Base-by-base conservation (phyloP, 2,797 vertebrate species). In the Sebastes matsubarae region DNA sequence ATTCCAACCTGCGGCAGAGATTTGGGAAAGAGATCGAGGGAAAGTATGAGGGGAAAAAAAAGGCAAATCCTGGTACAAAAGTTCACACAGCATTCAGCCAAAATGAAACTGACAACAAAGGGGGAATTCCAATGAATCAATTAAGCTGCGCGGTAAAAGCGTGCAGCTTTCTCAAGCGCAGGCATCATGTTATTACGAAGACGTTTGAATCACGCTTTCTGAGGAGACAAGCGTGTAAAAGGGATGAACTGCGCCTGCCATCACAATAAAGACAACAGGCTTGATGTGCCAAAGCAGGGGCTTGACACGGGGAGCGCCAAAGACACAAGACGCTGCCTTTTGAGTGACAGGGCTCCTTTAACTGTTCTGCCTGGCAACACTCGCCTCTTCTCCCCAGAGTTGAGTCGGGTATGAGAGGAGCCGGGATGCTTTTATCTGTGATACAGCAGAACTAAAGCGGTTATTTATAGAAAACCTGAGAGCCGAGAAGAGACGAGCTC, bases 1-100 rank as follows among this genome's bases (percentile, higher is more conserved):
- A 0, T 99, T 99, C 98, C 98, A 99, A 77, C 98, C 98, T 99
- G 95, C 12, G 34, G 58, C 65, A 81, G 64, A 93, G 64, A 87
- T 2, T 2, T 52, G 74, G 16, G 64, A 77, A 57, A 72, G 61
- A 57, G 66, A 80, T 58, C 1, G 63, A 75, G 71, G 73, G 68
- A 81, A 77, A 79, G 55, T 34, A 68, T 80, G 83, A 89, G 46
- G 25, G 14, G 18, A 13, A 30, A 25, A 42, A 8, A 63, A 52
- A 50, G 55, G 77, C 36, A 88, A 91, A 87, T 79, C 82, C 80
- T 60, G 20, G 88, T 25, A 81, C 88, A 87, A 92, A 92, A 91
- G 89, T 92, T 92, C 89, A 94, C 88, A 83, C 82, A 68, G 75
- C 72, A 84, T 90, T 92, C 80, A 87, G 22, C 68, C 85, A 77